Conservation (phyloP, 2,888 invertebrate genomes). For the Plusia festucae region DNA sequence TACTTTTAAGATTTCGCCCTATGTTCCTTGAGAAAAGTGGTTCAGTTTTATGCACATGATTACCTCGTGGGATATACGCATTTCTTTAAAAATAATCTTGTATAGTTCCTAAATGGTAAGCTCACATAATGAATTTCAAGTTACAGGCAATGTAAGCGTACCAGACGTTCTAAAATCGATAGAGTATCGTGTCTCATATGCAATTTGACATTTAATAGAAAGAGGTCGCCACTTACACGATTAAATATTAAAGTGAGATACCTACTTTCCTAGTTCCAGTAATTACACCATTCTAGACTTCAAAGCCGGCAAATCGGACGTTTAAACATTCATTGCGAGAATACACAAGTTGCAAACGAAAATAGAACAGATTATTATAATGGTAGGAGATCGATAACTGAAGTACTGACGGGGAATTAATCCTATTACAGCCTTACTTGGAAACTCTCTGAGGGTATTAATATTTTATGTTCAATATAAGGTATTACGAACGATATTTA, state of each 20-base stretch:
- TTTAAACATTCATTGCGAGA: conserved; percentile 43
- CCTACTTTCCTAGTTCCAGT: conserved; percentile 21
- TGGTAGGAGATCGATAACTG: conserved; percentile 35
- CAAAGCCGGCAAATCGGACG: conserved; percentile 23
- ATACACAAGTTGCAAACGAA: conserved; percentile 30
- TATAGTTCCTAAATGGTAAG: no score
- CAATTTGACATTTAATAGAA: background rate
- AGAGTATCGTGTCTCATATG: background rate
- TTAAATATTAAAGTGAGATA: conserved; percentile 32
- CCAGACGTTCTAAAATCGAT: background rate
- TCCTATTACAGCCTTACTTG: conserved; percentile 29
- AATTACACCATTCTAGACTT: conserved; percentile 40
- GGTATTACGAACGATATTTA: conserved; percentile 37
- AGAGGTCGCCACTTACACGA: conserved; percentile 13
- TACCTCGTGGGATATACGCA: no score
- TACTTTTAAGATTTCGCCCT: no score
- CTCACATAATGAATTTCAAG: no score
- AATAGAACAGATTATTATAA: conserved; percentile 44
- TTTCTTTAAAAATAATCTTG: no score
- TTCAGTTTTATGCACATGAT: no score
- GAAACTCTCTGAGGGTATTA: conserved; percentile 26
- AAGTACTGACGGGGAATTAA: conserved; percentile 39
- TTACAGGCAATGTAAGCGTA: background rate
- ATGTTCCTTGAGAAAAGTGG: no score
- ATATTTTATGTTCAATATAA: conserved; percentile 41